phyloP scores from a whole-genome alignment of 2,888 invertebrate species.

The Apamea monoglypha region DNA sequence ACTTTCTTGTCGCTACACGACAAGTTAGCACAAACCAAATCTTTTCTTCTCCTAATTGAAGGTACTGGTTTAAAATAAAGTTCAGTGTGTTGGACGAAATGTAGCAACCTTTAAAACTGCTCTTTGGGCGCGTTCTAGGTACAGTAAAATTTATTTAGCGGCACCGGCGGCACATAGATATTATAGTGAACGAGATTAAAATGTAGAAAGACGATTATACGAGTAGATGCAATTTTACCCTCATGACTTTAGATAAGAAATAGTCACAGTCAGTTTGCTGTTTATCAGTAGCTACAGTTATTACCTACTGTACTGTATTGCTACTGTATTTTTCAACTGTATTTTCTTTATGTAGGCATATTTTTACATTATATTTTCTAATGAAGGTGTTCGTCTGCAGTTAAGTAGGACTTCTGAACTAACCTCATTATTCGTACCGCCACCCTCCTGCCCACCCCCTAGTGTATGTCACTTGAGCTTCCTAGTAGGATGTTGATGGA shows the following conservation, averaged over 20 bases:
- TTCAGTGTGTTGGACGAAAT: too few relatives aligned
- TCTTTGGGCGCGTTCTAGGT: too few relatives aligned
- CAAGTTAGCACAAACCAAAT: too few relatives aligned
- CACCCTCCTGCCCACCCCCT: conserved; percentile 19
- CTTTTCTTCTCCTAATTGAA: too few relatives aligned
- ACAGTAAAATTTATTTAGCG: too few relatives aligned
- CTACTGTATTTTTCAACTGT: too few relatives aligned
- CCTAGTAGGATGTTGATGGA: conserved; percentile 54
- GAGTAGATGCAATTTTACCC: background rate
- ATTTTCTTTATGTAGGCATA: background rate
- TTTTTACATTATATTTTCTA: background rate
- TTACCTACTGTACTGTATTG: background rate
- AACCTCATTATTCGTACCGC: background rate
- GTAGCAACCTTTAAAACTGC: too few relatives aligned
- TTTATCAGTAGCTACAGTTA: background rate
- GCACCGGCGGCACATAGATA: too few relatives aligned
- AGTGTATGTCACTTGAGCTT: conserved; percentile 43
- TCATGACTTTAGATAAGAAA: background rate
- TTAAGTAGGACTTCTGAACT: conserved; percentile 25
- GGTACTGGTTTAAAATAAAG: too few relatives aligned
- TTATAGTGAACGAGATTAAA: background rate
- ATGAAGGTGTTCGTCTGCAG: background rate
- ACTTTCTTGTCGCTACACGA: too few relatives aligned
- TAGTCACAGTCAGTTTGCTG: background rate
- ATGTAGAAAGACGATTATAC: background rate